phyloP scores from a whole-genome alignment of 2,797 vertebrate species.

The Pantherophis vulpinus region DNA sequence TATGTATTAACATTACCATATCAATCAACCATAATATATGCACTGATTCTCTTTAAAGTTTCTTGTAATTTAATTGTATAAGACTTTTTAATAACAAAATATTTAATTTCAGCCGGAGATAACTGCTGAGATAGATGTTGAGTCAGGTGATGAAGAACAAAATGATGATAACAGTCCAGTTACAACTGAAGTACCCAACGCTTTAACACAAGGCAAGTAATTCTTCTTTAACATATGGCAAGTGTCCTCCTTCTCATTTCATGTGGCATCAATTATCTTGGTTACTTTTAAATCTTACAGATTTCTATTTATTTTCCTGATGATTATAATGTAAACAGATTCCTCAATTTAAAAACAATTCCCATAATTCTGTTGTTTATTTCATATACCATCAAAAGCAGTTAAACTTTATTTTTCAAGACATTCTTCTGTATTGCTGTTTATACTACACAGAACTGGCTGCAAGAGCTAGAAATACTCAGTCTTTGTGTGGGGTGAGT shows the following conservation, averaged over 20 bases:
- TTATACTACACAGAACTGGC: not conserved
- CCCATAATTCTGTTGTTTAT: not conserved
- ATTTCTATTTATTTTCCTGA: not conserved
- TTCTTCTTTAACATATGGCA: not conserved
- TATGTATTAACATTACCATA: not conserved
- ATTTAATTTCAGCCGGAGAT: conserved; percentile 37
- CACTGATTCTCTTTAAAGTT: not conserved
- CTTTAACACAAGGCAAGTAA: conserved; percentile 25
- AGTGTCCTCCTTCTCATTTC: not conserved
- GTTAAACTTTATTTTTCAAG: not conserved
- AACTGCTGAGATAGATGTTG: conserved; percentile 8
- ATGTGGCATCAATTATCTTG: not conserved
- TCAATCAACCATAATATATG: not conserved
- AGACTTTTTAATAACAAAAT: not conserved
- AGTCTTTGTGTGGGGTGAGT: not conserved
- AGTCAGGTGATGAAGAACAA: not conserved
- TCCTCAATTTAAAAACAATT: not conserved
- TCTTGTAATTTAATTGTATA: not conserved
- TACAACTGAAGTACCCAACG: not conserved
- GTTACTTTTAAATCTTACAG: accelerated
- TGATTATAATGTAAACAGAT: not conserved
- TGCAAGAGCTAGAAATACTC: not conserved
- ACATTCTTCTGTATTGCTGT: not conserved
- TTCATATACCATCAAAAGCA: not conserved
- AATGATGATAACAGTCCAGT: conserved; percentile 1